These are phyloP conservation scores for Meloidogyne floridensis DNA, from an alignment of 1,140 invertebrate genomes.

Conservation along the genomic window DNA sequence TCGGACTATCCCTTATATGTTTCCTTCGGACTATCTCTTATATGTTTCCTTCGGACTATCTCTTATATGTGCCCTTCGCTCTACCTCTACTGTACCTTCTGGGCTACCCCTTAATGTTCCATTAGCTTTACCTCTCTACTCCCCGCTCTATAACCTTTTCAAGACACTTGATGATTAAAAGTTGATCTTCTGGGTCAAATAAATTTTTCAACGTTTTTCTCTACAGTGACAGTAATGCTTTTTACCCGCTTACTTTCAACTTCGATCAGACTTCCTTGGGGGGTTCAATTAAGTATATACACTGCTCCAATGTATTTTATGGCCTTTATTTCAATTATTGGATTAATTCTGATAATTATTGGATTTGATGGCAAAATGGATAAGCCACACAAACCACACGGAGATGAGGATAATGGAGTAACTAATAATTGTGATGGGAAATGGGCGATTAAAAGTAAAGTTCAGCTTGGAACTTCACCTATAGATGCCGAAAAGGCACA, in stretches of 20 bases:
- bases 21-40: too few relatives aligned
- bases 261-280: constrained; percentile 17
- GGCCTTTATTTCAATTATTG: constrained; percentile 1
- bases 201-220: neutral
- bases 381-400: too few relatives aligned
- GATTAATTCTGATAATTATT: neutral
- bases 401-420: neutral
- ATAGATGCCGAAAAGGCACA: constrained; percentile 8
- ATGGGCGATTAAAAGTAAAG: constrained; percentile 2
- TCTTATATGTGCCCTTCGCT: too few relatives aligned
- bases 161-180: too few relatives aligned
- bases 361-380: constrained; percentile 27
- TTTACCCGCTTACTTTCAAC: neutral
- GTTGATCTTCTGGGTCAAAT: too few relatives aligned
- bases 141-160: too few relatives aligned
- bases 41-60: too few relatives aligned
- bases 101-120: too few relatives aligned
- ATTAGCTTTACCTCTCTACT: too few relatives aligned
- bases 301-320: constrained; percentile 20
- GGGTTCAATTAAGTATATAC: constrained; percentile 16
- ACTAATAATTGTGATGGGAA: neutral
- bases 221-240: neutral
- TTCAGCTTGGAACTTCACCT: neutral
- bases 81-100: too few relatives aligned
- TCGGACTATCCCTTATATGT: too few relatives aligned